phyloP scores from a whole-genome alignment of 2,113 vertebrate species.

The Gnathonemus longibarbis region DNA sequence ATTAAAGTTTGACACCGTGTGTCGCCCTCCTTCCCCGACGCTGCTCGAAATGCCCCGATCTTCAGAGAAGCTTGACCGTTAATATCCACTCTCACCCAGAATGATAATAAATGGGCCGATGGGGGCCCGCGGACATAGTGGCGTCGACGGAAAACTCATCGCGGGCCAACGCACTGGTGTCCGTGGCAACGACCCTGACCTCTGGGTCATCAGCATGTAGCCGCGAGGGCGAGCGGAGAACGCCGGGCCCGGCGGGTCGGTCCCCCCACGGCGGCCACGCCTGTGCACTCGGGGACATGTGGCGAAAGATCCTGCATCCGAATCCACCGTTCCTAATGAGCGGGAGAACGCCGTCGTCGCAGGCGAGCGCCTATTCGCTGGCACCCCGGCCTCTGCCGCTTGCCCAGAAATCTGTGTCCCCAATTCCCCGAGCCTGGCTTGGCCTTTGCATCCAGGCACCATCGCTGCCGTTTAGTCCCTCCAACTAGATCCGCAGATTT shows the following conservation, averaged over 20 bases:
- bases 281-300: slow-evolving; percentile 38
- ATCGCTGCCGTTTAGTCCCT: slow-evolving; percentile 15
- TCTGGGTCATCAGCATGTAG: neutral
- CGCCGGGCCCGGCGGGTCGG: too few species aligned
- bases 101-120: neutral
- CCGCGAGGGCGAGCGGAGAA: neutral
- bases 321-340: slow-evolving; percentile 40
- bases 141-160: neutral
- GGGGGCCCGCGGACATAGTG: slow-evolving; percentile 30
- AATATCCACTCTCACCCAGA: neutral
- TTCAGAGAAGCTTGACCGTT: neutral
- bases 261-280: slow-evolving; percentile 42
- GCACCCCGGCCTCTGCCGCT: slow-evolving; percentile 38
- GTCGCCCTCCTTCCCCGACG: too few species aligned
- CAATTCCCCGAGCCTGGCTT: slow-evolving; percentile 53
- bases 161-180: neutral
- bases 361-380: slow-evolving; percentile 47
- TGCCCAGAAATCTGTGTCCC: slow-evolving; percentile 53
- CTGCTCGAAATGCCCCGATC: neutral
- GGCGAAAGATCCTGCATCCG: slow-evolving; percentile 38
- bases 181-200: neutral
- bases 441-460: slow-evolving; percentile 35
- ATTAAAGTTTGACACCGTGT: neutral
- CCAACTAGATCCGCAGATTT: slow-evolving; percentile 40
- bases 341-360: slow-evolving; percentile 35